Percentiles rank a stretch among this genome's conserved stretches.
phyloP scores from a whole-genome alignment of 2,113 vertebrate species.

The Neodon shergylaensis region DNA sequence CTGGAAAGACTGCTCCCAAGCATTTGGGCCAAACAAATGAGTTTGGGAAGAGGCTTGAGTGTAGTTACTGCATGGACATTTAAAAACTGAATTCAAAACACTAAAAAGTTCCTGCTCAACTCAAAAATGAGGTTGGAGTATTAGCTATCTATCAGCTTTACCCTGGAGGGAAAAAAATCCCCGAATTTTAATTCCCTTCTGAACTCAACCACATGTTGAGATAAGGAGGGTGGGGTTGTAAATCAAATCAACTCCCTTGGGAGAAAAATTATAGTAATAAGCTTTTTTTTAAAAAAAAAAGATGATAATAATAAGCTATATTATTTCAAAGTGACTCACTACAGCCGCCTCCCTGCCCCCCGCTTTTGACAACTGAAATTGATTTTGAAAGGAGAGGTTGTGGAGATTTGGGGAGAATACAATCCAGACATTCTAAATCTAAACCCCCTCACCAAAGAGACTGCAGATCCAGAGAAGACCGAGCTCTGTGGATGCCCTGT shows the following conservation, averaged over 20 bases:
- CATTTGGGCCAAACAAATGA: background rate
- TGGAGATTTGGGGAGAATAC: slow-evolving; percentile 75
- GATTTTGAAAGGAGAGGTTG: slow-evolving; percentile 79
- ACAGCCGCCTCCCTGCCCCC: background rate
- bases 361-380: slow-evolving; percentile 77
- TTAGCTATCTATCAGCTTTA: slow-evolving; percentile 61
- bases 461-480: slow-evolving; percentile 46
- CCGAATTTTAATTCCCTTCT: slow-evolving; percentile 75
- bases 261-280: slow-evolving; percentile 81
- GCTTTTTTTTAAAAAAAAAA: slow-evolving; percentile 15
- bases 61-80: background rate
- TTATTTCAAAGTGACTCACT: slow-evolving; percentile 80
- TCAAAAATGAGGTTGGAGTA: slow-evolving; percentile 61
- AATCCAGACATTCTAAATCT: slow-evolving; percentile 78
- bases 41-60: background rate
- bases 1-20: background rate
- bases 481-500: slow-evolving; percentile 43
- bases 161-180: slow-evolving; percentile 67
- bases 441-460: slow-evolving; percentile 67
- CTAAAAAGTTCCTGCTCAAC: slow-evolving; percentile 58
- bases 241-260: slow-evolving; percentile 78
- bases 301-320: slow-evolving; percentile 80
- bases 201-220: slow-evolving; percentile 78
- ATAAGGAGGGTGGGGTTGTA: slow-evolving; percentile 76
- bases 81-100: slow-evolving; percentile 50